Conservation (phyloP, 2,888 invertebrate genomes). For the Antitype chi region DNA sequence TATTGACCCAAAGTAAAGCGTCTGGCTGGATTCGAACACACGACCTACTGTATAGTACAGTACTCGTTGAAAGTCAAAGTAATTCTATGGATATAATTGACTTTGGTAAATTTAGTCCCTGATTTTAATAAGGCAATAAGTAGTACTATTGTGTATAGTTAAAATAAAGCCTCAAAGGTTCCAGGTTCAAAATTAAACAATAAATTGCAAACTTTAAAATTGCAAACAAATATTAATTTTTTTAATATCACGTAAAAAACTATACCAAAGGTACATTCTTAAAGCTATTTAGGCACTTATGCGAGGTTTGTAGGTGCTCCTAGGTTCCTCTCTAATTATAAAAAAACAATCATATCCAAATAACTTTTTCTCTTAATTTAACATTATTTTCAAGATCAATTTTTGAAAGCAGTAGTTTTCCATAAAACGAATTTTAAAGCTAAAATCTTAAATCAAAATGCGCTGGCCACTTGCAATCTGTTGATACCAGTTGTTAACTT, state of each 20-base stretch:
- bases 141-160: neutral
- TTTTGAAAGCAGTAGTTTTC: constrained; percentile 49
- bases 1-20: too few species aligned
- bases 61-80: too few species aligned
- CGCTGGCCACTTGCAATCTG: constrained; percentile 8
- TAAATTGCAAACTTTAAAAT: constrained; percentile 55
- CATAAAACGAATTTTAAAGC: constrained; percentile 21
- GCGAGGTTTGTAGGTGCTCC: constrained; percentile 52
- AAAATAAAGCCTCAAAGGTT: neutral
- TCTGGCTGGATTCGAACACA: too few species aligned
- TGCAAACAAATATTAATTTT: constrained; percentile 67
- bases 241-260: constrained; percentile 63
- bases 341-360: constrained; percentile 46
- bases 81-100: neutral
- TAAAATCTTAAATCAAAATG: neutral
- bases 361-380: constrained; percentile 38
- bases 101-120: neutral
- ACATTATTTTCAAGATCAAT: constrained; percentile 48
- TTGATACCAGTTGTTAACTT: neutral
- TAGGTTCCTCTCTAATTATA: constrained; percentile 50
- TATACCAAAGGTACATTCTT: constrained; percentile 84
- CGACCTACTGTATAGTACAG: too few species aligned
- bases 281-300: constrained; percentile 74
- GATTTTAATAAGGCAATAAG: neutral
- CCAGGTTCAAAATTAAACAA: constrained; percentile 51